These are phyloP conservation scores for Calvadosia cruxmelitensis DNA, from an alignment of 30 jellyfish, hydroid and myxozoan genomes.

Conservation along the genomic window DNA sequence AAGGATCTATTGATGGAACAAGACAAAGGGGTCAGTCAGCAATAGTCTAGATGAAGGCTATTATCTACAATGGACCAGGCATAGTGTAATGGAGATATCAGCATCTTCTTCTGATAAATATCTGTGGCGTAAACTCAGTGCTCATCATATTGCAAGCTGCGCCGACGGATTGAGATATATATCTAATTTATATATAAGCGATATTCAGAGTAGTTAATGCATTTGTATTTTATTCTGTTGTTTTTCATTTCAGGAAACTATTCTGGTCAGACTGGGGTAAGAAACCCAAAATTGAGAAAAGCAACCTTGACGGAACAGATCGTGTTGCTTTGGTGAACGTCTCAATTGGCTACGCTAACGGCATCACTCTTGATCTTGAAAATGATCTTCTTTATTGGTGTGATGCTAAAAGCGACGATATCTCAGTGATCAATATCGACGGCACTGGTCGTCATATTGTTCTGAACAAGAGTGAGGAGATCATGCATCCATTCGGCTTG, in stretches of 20 bases:
- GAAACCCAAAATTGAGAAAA: conserved; percentile 53
- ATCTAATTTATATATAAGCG: no score
- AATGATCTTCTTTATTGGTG: conserved; percentile 70
- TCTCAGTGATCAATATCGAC: conserved; percentile 35
- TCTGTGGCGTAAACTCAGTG: no score
- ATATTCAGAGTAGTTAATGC: no score
- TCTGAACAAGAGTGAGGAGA: conserved; percentile 2
- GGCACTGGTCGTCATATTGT: conserved; percentile 24
- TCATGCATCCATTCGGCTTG: conserved; percentile 77
- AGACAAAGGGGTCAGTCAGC: no score
- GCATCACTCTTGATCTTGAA: conserved; percentile 52
- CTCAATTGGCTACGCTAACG: conserved; percentile 70
- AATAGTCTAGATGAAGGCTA: no score
- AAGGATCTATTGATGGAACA: no score
- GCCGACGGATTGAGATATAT: no score
- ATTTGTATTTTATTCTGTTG: no score
- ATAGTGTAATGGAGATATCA: no score
- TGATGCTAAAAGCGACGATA: conserved; percentile 65
- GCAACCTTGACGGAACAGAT: conserved; percentile 57
- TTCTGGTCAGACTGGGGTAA: conserved; percentile 98
- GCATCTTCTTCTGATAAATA: no score
- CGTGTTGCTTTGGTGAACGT: conserved; percentile 31
- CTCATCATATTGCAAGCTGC: no score
- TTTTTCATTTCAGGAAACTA: conserved; percentile 47
- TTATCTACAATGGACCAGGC: no score